Percentiles rank a stretch among this genome's conserved stretches.
Conservation (phyloP, 2,113 vertebrate genomes). For the Grantiella picta region DNA sequence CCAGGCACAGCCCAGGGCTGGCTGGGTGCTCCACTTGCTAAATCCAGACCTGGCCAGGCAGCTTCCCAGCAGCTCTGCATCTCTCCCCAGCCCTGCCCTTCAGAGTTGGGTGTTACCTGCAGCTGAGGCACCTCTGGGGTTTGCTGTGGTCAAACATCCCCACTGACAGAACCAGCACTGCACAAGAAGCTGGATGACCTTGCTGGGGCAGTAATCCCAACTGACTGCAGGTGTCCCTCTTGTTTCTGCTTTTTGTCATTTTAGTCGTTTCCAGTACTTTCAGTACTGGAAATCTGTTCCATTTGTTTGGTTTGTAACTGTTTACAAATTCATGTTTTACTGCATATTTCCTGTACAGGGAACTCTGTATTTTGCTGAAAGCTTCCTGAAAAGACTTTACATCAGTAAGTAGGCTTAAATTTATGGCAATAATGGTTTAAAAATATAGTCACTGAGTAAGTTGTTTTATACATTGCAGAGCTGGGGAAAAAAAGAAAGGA, state of each 20-base stretch:
- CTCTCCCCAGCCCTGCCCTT: not conserved
- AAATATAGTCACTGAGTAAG: not conserved
- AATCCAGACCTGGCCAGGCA: too few relatives aligned
- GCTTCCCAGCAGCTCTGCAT: too few relatives aligned
- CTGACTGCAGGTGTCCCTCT: constrained; percentile 49
- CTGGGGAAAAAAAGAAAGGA: not conserved
- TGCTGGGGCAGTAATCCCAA: not conserved
- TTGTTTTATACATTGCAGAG: not conserved
- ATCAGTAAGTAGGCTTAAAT: not conserved
- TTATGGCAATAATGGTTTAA: not conserved
- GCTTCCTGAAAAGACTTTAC: not conserved
- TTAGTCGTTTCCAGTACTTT: not conserved
- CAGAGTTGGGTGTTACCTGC: not conserved
- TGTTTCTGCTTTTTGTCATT: not conserved
- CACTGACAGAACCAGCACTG: not conserved
- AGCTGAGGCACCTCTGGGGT: not conserved
- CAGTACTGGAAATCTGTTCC: not conserved
- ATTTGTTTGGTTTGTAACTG: not conserved
- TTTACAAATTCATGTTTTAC: not conserved
- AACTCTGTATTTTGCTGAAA: not conserved
- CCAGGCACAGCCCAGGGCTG: not conserved
- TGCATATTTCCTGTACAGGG: not conserved
- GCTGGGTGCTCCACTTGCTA: too few relatives aligned
- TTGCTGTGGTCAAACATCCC: not conserved
- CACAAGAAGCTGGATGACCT: not conserved